These are phyloP conservation scores for Sericinus montela DNA, from an alignment of 2,888 invertebrate genomes.

Conservation along the genomic window DNA sequence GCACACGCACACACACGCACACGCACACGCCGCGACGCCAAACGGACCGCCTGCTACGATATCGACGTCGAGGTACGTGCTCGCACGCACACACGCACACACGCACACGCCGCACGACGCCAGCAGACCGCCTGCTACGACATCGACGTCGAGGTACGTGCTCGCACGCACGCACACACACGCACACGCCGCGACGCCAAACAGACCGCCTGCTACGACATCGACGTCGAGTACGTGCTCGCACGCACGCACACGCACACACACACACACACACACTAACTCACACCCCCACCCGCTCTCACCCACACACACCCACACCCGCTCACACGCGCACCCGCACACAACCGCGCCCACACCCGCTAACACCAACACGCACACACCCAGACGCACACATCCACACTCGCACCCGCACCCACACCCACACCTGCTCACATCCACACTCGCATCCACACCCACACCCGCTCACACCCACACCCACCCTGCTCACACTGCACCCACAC, in stretches of 20 bases:
- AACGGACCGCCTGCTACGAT: no score
- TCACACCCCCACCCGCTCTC: conserved; percentile 4
- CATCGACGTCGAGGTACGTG: background rate
- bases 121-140: background rate
- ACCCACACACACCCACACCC: conserved; percentile 82
- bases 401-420: conserved; percentile 99
- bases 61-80: no score
- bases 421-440: conserved; percentile 48
- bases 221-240: conserved; percentile 90
- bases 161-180: no score
- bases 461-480: conserved; percentile 96
- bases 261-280: conserved; percentile 70
- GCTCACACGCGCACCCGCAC: background rate
- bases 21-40: background rate
- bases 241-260: background rate
- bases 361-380: no score
- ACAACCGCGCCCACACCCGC: background rate
- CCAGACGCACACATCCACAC: background rate
- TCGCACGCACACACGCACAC: no score
- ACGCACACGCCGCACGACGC: no score
- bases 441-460: background rate
- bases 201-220: conserved; percentile 99
- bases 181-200: conserved; percentile 90
- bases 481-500: conserved; percentile 91
- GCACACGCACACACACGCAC: background rate